Conservation (phyloP, 2,113 vertebrate genomes). For the Mastomys coucha region DNA sequence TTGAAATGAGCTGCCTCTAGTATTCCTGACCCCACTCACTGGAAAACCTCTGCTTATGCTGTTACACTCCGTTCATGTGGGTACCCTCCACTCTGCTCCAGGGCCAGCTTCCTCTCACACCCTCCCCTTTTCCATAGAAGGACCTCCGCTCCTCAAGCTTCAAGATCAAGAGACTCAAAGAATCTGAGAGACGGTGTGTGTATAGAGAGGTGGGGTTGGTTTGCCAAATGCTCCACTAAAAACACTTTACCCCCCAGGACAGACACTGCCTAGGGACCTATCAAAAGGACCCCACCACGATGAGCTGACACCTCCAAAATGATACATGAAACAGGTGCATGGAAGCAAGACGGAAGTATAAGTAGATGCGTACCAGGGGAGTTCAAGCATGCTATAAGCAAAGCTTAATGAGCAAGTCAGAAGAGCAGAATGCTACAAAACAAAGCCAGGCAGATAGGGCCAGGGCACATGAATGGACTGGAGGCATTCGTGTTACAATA, state of each 20-base stretch:
- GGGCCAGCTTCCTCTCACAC: neutral
- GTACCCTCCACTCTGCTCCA: neutral
- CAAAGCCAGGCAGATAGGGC: neutral
- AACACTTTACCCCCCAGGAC: neutral
- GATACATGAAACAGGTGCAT: neutral
- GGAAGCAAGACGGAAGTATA: neutral
- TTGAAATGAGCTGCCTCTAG: neutral
- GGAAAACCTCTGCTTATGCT: neutral
- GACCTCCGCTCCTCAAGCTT: neutral
- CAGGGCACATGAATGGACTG: neutral
- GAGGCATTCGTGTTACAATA: neutral
- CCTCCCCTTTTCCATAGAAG: neutral
- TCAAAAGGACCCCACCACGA: neutral
- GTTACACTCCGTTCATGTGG: neutral
- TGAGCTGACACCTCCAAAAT: neutral
- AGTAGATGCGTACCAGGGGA: neutral
- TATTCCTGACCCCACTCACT: neutral
- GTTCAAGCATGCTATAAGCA: neutral
- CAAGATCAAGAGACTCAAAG: neutral
- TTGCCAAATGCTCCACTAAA: neutral
- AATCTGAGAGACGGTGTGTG: accelerated
- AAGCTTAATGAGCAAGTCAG: neutral
- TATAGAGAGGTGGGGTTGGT: no score
- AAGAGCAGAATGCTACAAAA: neutral
- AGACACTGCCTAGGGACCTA: neutral